Evolutionary conservation across 2,797 vertebrate genomes (phyloP).

Genomic region (Rhabdomys pumilio): DNA sequence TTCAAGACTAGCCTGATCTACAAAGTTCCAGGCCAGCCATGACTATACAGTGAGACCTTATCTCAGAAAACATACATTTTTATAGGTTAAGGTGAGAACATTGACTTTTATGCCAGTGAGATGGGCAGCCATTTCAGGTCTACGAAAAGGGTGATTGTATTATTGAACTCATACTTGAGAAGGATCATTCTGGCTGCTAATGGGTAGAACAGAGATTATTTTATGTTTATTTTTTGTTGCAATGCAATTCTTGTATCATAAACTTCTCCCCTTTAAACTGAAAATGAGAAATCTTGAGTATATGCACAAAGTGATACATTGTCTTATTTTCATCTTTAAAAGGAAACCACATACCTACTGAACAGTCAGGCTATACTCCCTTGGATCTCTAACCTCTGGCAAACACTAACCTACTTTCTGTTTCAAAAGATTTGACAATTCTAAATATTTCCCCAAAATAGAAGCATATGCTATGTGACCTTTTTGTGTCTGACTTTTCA

Average conservation of each 20-base stretch:
- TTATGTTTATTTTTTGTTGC: not conserved
- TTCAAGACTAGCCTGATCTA: not conserved
- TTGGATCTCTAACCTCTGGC: not conserved
- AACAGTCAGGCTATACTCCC: not conserved
- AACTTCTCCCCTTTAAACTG: not conserved
- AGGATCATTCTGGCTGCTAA: not conserved
- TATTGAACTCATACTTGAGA: not conserved
- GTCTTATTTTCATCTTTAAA: constrained; percentile 14
- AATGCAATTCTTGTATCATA: not conserved
- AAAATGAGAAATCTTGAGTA: constrained; percentile 21
- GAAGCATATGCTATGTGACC: not conserved
- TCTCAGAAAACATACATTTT: not conserved
- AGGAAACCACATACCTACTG: not conserved
- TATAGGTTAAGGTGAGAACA: constrained; percentile 36
- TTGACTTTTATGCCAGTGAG: constrained; percentile 5
- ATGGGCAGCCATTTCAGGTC: not conserved
- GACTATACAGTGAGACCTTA: not conserved
- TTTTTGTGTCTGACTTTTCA: constrained; percentile 18
- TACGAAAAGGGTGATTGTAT: not conserved
- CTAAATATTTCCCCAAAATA: constrained; percentile 17
- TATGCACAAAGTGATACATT: not conserved
- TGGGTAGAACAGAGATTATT: not conserved
- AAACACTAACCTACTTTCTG: constrained; percentile 9
- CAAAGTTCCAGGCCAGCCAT: not conserved
- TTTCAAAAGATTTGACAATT: not conserved